Evolutionary conservation across 23 tunicate genomes (phyloP).

Genomic region (Ciona savignyi): DNA sequence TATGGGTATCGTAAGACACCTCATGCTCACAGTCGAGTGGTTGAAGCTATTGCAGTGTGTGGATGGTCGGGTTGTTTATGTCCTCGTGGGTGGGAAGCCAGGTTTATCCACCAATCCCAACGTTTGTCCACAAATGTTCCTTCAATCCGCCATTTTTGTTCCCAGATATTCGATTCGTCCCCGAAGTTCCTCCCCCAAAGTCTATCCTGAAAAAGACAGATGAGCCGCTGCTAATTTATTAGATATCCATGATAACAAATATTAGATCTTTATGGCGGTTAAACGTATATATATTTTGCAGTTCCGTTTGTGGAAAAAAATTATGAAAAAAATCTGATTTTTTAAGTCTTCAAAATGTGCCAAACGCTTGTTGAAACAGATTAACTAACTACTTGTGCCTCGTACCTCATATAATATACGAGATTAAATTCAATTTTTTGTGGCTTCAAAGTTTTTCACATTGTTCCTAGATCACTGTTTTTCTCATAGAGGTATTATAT

Average conservation of each 20-base stretch:
- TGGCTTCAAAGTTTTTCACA: not conserved
- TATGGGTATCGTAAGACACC: too few species aligned
- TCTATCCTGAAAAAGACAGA: not conserved
- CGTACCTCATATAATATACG: not conserved
- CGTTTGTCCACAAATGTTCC: too few species aligned
- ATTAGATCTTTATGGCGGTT: not conserved
- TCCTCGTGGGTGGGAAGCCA: too few species aligned
- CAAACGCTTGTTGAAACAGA: too few species aligned
- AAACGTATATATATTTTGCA: not conserved
- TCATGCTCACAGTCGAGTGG: too few species aligned
- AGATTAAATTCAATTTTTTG: not conserved
- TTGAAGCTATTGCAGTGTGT: too few species aligned
- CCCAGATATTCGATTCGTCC: not conserved
- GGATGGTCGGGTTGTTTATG: too few species aligned
- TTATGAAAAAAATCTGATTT: too few species aligned
- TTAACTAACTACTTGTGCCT: too few species aligned
- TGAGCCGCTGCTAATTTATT: not conserved
- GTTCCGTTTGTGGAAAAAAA: not conserved
- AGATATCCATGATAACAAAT: not conserved
- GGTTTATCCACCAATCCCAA: too few species aligned
- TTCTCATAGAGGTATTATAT: not conserved
- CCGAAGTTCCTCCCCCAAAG: not conserved
- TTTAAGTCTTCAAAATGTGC: too few species aligned
- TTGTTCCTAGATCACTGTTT: not conserved
- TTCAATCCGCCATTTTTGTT: too few species aligned